These are phyloP conservation scores for Lucinisca nassula DNA, from an alignment of 2,888 invertebrate genomes.

Conservation along the genomic window DNA sequence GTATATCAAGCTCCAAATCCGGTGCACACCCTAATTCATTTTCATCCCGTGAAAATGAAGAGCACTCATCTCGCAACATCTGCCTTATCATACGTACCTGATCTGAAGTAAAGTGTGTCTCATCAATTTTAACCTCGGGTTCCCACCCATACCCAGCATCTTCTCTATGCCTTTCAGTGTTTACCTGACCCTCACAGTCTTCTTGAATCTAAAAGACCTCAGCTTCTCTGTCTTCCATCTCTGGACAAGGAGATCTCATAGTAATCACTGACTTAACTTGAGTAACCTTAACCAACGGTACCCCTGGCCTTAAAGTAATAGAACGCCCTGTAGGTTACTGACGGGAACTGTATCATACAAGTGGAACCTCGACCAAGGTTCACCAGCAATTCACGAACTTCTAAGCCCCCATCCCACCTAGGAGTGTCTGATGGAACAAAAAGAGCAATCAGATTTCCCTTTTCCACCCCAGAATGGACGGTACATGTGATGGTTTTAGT, in stretches of 20 bases:
- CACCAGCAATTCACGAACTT: conserved; percentile 11
- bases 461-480: conserved; percentile 17
- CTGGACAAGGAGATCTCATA: neutral
- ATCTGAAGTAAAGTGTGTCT: too few species aligned
- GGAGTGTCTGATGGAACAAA: neutral
- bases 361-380: neutral
- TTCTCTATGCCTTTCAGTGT: too few species aligned
- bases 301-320: neutral
- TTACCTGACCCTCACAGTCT: too few species aligned
- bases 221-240: too few species aligned
- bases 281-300: neutral
- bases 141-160: too few species aligned
- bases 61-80: too few species aligned
- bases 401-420: neutral
- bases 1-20: neutral
- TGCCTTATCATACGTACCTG: too few species aligned
- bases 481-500: neutral
- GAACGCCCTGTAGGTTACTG: neutral
- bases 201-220: too few species aligned
- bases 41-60: too few species aligned
- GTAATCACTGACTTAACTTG: conserved; percentile 24
- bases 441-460: neutral
- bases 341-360: conserved; percentile 2
- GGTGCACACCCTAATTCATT: too few species aligned
- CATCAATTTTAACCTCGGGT: too few species aligned